phyloP scores from a whole-genome alignment of 2,888 invertebrate genomes.

The Campopleginae sp. region DNA sequence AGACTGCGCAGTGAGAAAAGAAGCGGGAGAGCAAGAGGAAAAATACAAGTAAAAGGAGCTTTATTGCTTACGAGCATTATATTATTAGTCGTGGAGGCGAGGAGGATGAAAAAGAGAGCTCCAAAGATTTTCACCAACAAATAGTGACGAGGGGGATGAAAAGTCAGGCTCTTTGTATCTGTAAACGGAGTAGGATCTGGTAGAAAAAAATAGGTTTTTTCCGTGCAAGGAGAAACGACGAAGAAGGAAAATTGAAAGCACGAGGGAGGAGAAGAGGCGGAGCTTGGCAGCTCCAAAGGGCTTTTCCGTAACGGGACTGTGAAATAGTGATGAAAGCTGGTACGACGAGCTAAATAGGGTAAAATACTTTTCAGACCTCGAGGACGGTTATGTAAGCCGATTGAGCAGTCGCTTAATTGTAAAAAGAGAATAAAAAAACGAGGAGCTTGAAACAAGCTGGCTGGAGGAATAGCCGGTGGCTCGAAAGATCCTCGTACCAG shows the following conservation, averaged over 20 bases:
- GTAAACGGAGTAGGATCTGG: conserved; percentile 3
- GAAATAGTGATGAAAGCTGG: conserved; percentile 17
- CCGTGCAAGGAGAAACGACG: not conserved
- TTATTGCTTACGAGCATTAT: conserved; percentile 21
- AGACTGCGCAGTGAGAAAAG: not conserved
- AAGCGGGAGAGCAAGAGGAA: not conserved
- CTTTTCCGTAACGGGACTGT: conserved; percentile 15
- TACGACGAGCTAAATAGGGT: conserved; percentile 40
- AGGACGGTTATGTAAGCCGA: conserved; percentile 67
- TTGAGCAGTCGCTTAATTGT: conserved; percentile 70
- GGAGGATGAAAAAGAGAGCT: not conserved
- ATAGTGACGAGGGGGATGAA: not conserved
- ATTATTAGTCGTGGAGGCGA: conserved; percentile 9
- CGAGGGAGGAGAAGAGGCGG: not conserved
- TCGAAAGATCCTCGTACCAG: not conserved
- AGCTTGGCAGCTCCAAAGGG: not conserved
- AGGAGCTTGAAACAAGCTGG: conserved; percentile 23
- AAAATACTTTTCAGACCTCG: conserved; percentile 59
- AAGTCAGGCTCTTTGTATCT: not conserved
- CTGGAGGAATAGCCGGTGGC: not conserved
- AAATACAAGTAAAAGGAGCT: conserved; percentile 7
- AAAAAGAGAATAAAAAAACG: conserved; percentile 31
- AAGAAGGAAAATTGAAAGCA: conserved; percentile 9
- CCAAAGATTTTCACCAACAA: conserved; percentile 15
- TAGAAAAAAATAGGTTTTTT: not conserved